Base-by-base conservation (phyloP, 2,113 vertebrate species). In the Elgaria multicarinata region DNA sequence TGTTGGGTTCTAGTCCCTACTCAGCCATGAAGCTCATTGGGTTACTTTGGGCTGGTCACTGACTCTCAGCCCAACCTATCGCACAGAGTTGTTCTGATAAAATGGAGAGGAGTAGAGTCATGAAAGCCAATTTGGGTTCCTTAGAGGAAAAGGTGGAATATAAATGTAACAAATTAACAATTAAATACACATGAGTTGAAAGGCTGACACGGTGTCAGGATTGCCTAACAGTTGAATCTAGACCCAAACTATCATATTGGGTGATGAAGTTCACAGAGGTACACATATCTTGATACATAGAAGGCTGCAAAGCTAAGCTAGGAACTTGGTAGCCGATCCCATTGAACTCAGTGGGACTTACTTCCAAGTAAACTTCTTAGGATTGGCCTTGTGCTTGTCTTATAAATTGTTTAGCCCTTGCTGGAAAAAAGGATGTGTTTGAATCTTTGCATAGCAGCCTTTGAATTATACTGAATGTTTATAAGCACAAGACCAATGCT, bases 401-500 rank as follows among this genome's bases (percentile, higher is more conserved):
- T 67, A 26, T 16, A 12, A 76, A 44, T 75, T 36, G 39, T 42
- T 39, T 12, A 36, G 24, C 24, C 20, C n/a, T 82, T 64, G n/a
- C n/a, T 12, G 58, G 55, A 14, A 33, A 33, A 2, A 28, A 44
- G 55, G 6, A 31, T n/a, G 46, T 46, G 42, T n/a, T 1, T 69
- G 31, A n/a, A 36, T 44, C 0, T 67, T 62, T 1, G 22, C 7
- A 64, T 6, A 64, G 26, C 46, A 33, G 81, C 12, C 79, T 79
- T 36, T 62, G 62, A 2, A 22, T 42, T 1, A 4, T 1, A 18
- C 22, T 82, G 46, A 1, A 31, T 64, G 58, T 39, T 67, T 28
- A 1, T 71, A 1, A 14, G 16, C 42, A 6, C 0, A 1, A 55
- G 5, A 33, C n/a, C 64, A 39, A 24, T 16, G 46, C 33, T 6